Base-by-base conservation (phyloP, 64 coral and sea anemone genomes). In the Dendrophyllia cribrosa region DNA sequence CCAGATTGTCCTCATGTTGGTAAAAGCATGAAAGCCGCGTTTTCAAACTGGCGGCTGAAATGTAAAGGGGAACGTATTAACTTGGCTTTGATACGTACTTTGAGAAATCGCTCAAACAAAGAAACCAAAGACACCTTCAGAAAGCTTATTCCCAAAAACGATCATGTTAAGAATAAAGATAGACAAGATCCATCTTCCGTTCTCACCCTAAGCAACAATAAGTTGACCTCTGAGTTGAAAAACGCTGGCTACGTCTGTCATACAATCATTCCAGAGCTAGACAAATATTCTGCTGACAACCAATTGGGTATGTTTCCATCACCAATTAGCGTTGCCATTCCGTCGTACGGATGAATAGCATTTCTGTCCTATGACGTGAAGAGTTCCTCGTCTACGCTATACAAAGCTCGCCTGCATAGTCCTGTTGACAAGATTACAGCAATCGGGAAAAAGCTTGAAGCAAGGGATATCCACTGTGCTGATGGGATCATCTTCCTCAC, bases 1-100 rank as follows among this genome's bases (percentile, higher is more conserved):
- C 93, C 88, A 22, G 93, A 90, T 70, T 95, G 82, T 47, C 88
- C 93, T 5, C 88, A 90, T 72, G 93, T 95, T 23, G 93, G 93
- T 10, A 95, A 90, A 74, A 95, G 88, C 45, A 95, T 95, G 63
- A 95, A 91, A 90, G 88, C 88, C 1, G 81, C 73, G 0, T 95
- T 95, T 62, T 95, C 79, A 21, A 89, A 94, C 64, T 89, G 93
- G 93, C 85, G 70, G 87, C 86, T 94, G 8, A 89, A 67, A 95
- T 91, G 74, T 51, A 23, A 77, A 66, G 76, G 46, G 0, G 74
- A 91, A 72, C 60, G 93, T 17, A 71, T 86, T 0, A 95, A 91
- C 64, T 50, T 95, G 70, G 82, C 61, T 19, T 25, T 87, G 16
- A 21, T 88, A 25, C 48, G 88, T 69, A 95, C 81, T 62, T 69